Conservation (phyloP, 2,113 vertebrate genomes). For the Phalacrocorax pelagicus region DNA sequence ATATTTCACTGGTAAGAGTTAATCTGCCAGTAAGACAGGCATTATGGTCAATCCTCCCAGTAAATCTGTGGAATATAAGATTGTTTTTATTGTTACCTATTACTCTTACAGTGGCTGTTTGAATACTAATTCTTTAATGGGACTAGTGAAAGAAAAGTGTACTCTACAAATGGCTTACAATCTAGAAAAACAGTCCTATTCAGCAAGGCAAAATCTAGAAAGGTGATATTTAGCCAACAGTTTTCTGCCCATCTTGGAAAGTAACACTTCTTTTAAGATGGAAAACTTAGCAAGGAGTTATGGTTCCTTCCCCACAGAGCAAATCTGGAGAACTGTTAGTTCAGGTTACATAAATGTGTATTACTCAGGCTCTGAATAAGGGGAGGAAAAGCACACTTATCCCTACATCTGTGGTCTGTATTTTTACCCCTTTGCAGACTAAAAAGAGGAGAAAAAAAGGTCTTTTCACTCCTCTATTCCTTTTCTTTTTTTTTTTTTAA, state of each 20-base stretch:
- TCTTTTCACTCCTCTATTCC: neutral
- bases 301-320: accelerated
- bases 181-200: neutral
- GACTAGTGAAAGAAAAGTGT: neutral
- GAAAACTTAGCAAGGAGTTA: neutral
- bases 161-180: neutral
- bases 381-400: neutral
- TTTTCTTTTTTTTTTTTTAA: neutral
- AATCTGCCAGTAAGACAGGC: neutral
- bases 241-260: neutral
- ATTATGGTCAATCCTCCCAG: neutral
- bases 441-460: neutral
- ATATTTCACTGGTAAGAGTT: neutral
- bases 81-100: neutral
- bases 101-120: neutral
- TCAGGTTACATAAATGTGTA: neutral
- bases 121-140: neutral
- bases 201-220: neutral
- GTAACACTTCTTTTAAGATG: neutral
- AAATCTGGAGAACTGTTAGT: neutral
- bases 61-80: neutral
- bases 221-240: neutral
- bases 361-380: neutral
- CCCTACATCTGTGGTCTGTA: neutral
- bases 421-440: neutral